Base-by-base conservation (phyloP, 1,140 invertebrate genomes). In the Lysiphlebus fabarum region DNA sequence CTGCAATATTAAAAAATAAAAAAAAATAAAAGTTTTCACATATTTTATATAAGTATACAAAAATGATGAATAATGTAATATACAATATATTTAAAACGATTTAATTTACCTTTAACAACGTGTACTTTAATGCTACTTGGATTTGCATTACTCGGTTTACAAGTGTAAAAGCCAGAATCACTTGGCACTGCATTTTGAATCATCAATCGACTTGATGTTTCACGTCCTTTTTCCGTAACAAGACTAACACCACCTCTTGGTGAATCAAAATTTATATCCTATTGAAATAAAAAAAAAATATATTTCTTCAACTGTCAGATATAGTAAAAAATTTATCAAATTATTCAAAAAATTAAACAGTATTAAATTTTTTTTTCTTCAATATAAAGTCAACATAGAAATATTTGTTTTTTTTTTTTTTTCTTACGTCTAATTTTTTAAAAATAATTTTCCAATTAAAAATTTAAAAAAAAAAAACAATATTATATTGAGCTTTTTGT, bases 61-160 rank as follows among this genome's bases (percentile, higher is more conserved):
- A 26, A 49, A 33, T 49, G 11, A 34, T 49, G 8, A 47, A 47
- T 14, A 47, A 9, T 47, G 12, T 1, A 14, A 47, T 47, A 47
- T 17, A 12, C 1, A 47, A 47, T 49, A 12, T 12, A 43, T 43
- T 10, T 43, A 43, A 43, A 43, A 14, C 33, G n/a, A n/a, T 37
- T 9, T 36, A 11, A 37, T 51, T 80, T 69, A 86, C 85, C 85
- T 69, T 85, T 83, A 49, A 87, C 78, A 42, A 87, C 83, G 68
- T 85, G 83, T 37, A 87, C 84, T 58, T 82, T 77, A 63, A 86
- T 82, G 59, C 75, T 82, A 48, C 80, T 81, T 6, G 83, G 79
- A 67, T 84, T 83, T 12, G 84, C 83, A 70, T 86, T 86, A 63
- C 82, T 84, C 7, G 85, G 85, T 53, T 78, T 74, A 68, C 85